Evolutionary conservation across 2,888 invertebrate genomes (phyloP), one percentile per base, ranked within the genome.

Genomic region (Cerastoderma edule): DNA sequence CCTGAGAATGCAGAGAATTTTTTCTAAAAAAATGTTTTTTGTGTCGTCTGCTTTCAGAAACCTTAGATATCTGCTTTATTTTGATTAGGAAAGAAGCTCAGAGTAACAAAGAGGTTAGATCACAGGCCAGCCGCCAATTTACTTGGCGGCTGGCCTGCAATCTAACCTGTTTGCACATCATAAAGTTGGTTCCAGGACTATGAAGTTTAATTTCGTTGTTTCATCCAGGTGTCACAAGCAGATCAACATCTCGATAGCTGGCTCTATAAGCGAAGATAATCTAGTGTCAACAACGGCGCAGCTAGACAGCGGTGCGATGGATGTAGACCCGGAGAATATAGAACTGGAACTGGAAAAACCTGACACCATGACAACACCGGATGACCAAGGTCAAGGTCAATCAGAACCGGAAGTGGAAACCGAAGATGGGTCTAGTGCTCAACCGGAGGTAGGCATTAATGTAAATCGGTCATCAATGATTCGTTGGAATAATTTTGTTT

Each of bases 181-280:
- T n/a, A n/a, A n/a, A n/a, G n/a, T n/a, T n/a, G n/a, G n/a, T n/a
- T n/a, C n/a, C n/a, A n/a, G n/a, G n/a, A n/a, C n/a, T n/a, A n/a
- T n/a, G n/a, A n/a, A n/a, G n/a, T n/a, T n/a, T n/a, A n/a, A n/a
- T n/a, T n/a, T n/a, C n/a, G n/a, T n/a, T n/a, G n/a, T 8, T 22
- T 53, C 30, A 28, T 56, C 6, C 32, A 66, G 66, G 39, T 66
- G 66, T 24, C 66, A 66, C 66, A 50, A 66, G 19, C 24, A 66
- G 5, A 66, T 53, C 16, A 66, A 66, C 66, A 66, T 66, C 30
- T 66, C 66, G 22, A 66, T 66, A 2, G 48, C 22, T 32, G 32
- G 32, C 13, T 66, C 66, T 13, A 3, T 50, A 0, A 50, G 33
- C 27, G 66, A 66, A 24, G 50, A 66, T 22, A 66, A 48, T 30